Base-by-base conservation (phyloP, 2,888 invertebrate species). In the Noctuana brunneofusca region DNA sequence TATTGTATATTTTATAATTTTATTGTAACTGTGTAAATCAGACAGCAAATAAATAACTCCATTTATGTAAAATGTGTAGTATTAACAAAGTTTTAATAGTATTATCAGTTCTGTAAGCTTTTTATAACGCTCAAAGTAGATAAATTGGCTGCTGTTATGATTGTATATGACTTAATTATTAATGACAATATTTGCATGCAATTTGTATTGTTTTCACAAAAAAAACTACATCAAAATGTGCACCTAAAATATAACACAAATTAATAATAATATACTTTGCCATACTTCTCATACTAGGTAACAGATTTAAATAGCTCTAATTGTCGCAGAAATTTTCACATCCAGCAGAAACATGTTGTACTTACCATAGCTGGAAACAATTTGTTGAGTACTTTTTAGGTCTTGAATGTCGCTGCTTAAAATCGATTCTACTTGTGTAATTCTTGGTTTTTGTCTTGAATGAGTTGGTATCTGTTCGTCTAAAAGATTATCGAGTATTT, bases 401-500 rank as follows among this genome's bases (percentile, higher is more conserved):
- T 43, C 18, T 18, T 18, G 43, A 9, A 43, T 43, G 11, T 43
- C 43, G 6, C 4, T 43, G 18, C 11, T 43, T 43, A 18, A 43
- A 43, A 43, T 43, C 18, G 14, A 11, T 11, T 43, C 41, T 18
- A 14, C 41, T 18, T 18, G 41, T 43, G 41, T 43, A 11, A 43
- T 18, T 43, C 3, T 43, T 43, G 41, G 9, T 11, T 16, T 41
- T 41, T 41, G 16, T 54, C 27, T 48, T 54, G 35, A 38, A 14
- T 14, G 20, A 20, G n/a, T 20, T 52, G 0, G 6, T 38, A 6
- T 69, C 70, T 85, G 81, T 71, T 92, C 90, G 64, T 80, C 74
- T 43, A 83, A 68, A 67, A 86, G 84, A 71, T 85, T 81, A 58
- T 85, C 76, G 11, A 76, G 79, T 38, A 87, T 76, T 66, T 81